Base-by-base conservation (phyloP, 2,797 vertebrate genomes). In the Mycteria americana region DNA sequence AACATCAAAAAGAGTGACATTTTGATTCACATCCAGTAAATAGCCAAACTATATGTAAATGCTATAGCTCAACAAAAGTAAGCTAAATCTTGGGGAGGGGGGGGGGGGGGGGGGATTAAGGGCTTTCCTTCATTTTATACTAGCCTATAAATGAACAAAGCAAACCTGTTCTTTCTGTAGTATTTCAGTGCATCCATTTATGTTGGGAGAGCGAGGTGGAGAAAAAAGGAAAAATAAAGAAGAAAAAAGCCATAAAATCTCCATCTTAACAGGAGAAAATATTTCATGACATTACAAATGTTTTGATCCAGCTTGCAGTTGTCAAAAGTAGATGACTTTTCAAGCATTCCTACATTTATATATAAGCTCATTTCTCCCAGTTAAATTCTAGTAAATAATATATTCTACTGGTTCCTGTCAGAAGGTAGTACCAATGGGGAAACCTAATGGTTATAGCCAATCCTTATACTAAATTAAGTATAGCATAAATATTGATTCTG, bases 31-130 rank as follows among this genome's bases (percentile, higher is more conserved):
- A 76, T n/a, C 39, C 23, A 43, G 18, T 53, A 67, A 68, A 79
- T 11, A 92, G 10, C 6, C 18, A 84, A 75, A 74, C 9, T 48
- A 24, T 30, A 21, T 25, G 10, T 45, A 88, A 86, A 57, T 62
- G 2, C 3, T 54, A 25, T 6, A 37, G 4, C 4, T 68, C 2
- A 0, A 41, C 5, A 80, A 74, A 83, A 69, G 43, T 10, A 64
- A 50, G 6, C 1, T 64, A 73, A 69, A 46, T 39, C 2, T 35
- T 50, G 3, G 4, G 18, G 7, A 0, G 1, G 37, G 9, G 35
- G 35, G 35, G 35, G 35, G 35, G n/a, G n/a, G 3, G 4, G 18
- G 7, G 0, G 1, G 41, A 48, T 63, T 30, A 41, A 77, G 17
- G 12, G 25, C 9, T 62, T 79, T 23, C 12, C 18, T 64, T 82